Base-by-base conservation (phyloP, 2,797 vertebrate genomes). In the Hephaestus fuliginosus region DNA sequence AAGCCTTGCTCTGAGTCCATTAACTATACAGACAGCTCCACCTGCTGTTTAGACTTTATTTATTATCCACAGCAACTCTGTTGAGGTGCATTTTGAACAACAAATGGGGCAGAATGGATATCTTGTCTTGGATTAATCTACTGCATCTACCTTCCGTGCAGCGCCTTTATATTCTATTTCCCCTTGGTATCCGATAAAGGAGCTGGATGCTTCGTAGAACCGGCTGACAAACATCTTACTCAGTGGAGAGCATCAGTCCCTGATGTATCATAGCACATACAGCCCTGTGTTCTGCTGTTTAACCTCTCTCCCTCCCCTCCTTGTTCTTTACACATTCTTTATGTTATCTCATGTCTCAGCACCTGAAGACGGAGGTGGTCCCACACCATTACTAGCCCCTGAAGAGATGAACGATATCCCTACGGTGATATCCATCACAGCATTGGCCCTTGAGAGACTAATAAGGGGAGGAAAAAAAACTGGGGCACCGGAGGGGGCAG, bases 341-440 rank as follows among this genome's bases (percentile, higher is more conserved):
- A 63, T 79, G 46, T 62, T 83, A 51, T 83, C 63, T 70, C 74
- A 39, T 49, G 58, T 86, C 72, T 78, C 68, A 53, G 79, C 43
- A 68, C 75, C 75, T 81, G 66, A 86, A 79, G 74, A 75, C 70
- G 80, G 70, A 78, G 91, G 83, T 86, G 91, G 76, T 87, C 66
- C 70, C 84, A 77, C 36, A 64, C 77, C 61, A 86, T 93, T 93
- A 90, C 82, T 78, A 74, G 58, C 58, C 85, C 76, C 68, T 25
- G 8, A 58, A 74, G 74, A 90, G 88, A 93, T 93, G 82, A 91
- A 91, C 65, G 60, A 85, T 85, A 80, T 90, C 83, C 78, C 83
- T 55, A 57, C 75, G 76, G 86, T 78, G 80, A 87, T 80, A 93
- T 93, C 88, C 82, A 91, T 95, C 93, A 91, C 2, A 20, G 55